Percentiles rank a stretch among this genome's conserved stretches.
These are phyloP conservation scores for Macquaria australasica DNA, from an alignment of 2,113 vertebrate species.

Conservation along the genomic window DNA sequence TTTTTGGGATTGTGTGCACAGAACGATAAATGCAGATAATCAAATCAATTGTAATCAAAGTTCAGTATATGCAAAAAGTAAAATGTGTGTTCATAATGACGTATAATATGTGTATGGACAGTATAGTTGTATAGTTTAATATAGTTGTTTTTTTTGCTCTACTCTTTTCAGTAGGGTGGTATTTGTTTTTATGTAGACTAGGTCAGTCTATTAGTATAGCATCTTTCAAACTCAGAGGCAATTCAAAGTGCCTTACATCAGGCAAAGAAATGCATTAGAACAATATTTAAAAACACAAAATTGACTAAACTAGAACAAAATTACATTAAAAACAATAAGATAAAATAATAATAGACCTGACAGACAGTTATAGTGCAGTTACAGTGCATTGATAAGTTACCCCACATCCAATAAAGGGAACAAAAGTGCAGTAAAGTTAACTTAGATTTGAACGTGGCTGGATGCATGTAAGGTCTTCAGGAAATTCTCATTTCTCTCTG, in stretches of 20 bases:
- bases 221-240: no score
- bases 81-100: not conserved
- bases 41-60: not conserved
- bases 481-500: no score
- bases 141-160: not conserved
- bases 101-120: not conserved
- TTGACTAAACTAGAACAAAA: not conserved
- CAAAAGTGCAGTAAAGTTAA: no score
- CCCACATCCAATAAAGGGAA: no score
- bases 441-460: no score
- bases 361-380: no score
- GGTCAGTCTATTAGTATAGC: no score
- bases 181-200: not conserved
- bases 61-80: not conserved
- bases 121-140: no score
- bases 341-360: no score
- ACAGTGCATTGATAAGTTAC: no score
- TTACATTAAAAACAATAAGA: no score
- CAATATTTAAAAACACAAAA: not conserved
- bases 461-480: no score
- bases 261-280: not conserved
- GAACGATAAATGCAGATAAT: not conserved
- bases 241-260: not conserved
- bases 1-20: not conserved
- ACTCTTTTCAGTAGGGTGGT: not conserved